Conservation (phyloP, 1,140 invertebrate species). For the Apis cerana region DNA sequence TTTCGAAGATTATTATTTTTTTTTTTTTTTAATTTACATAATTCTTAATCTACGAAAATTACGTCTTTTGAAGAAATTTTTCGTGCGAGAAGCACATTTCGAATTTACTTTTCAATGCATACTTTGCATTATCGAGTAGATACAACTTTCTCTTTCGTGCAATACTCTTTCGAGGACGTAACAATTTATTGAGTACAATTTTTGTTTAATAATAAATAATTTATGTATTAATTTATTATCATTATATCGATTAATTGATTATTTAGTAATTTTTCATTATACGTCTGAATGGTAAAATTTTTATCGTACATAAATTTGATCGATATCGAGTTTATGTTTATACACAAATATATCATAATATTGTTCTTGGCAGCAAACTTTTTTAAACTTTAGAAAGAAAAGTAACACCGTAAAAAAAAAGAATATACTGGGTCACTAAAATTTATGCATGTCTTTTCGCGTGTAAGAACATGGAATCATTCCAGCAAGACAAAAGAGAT, state of each 20-base stretch:
- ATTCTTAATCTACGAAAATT: background rate
- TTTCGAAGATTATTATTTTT: too few species aligned
- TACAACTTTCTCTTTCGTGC: constrained; percentile 22
- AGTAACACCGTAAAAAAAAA: background rate
- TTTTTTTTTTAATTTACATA: too few species aligned
- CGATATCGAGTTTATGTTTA: background rate
- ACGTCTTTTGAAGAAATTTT: background rate
- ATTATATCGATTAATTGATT: background rate
- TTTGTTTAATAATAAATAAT: background rate
- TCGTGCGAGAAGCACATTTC: background rate
- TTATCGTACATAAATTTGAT: background rate
- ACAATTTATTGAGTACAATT: background rate
- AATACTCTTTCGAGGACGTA: constrained; percentile 8
- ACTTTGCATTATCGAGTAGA: background rate
- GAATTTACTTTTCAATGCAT: background rate
- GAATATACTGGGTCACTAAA: background rate
- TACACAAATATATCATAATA: background rate
- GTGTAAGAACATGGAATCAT: constrained; percentile 1
- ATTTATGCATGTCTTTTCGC: too few species aligned
- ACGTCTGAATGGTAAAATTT: background rate
- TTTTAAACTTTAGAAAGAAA: background rate
- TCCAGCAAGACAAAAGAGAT: constrained; percentile 1
- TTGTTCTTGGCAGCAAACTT: background rate
- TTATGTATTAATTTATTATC: too few species aligned
- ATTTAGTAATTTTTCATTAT: background rate